Percentiles rank a stretch among this genome's conserved stretches.
These are phyloP conservation scores for Arenaria interpres DNA, from an alignment of 2,113 vertebrate genomes.

Conservation along the genomic window DNA sequence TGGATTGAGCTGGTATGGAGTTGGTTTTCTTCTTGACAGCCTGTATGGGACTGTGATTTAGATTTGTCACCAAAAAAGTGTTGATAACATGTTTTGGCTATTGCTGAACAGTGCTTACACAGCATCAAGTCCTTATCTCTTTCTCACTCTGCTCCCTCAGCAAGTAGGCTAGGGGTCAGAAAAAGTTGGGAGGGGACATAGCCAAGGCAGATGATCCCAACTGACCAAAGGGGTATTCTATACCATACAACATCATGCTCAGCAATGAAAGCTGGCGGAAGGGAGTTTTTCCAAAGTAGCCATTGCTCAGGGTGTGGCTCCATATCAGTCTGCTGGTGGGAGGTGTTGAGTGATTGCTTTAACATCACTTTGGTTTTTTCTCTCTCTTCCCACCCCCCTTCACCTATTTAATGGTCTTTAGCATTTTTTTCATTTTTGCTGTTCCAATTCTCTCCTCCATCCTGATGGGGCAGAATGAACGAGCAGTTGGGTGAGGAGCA, in stretches of 20 bases:
- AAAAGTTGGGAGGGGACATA: neutral
- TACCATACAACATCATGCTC: neutral
- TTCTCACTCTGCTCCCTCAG: neutral
- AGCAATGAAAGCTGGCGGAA: neutral
- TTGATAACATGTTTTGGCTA: neutral
- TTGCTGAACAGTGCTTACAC: neutral
- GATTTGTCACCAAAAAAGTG: neutral
- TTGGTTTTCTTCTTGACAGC: neutral
- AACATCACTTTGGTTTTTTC: rapidly evolving
- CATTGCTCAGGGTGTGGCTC: neutral
- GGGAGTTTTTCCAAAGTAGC: neutral
- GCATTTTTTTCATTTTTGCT: neutral
- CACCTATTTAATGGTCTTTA: neutral
- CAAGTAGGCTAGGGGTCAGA: neutral
- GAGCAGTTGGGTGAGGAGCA: neutral
- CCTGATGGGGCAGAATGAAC: rapidly evolving
- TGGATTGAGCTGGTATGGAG: rapidly evolving
- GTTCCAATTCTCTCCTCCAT: neutral
- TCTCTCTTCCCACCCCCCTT: neutral
- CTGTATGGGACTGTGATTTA: neutral
- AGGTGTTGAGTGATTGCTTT: neutral
- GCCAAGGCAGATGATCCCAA: neutral
- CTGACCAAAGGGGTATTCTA: neutral
- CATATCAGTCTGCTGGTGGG: neutral
- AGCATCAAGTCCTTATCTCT: neutral